A percentile compares a stretch with the other conserved stretches of the same genome.
These are phyloP conservation scores for Kryptopterus vitreolus DNA, from an alignment of 2,797 vertebrate species.

Conservation along the genomic window DNA sequence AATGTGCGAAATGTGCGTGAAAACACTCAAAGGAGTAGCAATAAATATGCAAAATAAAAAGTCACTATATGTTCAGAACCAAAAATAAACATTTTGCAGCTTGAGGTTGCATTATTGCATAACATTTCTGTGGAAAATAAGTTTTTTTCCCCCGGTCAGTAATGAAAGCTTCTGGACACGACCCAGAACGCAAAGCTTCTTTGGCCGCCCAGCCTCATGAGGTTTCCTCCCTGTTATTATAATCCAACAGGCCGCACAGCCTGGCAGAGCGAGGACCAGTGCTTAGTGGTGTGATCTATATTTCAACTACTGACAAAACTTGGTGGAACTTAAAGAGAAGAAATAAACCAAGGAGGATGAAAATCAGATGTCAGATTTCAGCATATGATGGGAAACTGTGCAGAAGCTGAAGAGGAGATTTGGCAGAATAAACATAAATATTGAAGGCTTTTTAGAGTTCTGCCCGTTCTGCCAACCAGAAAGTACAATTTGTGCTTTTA, in stretches of 20 bases:
- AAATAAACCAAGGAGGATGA: slow-evolving; percentile 29
- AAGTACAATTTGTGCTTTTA: slow-evolving; percentile 12
- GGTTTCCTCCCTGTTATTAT: slow-evolving; percentile 42
- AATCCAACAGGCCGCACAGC: slow-evolving; percentile 21
- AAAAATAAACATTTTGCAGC: background rate
- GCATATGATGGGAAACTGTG: background rate
- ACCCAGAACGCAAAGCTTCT: slow-evolving; percentile 18
- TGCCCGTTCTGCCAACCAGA: background rate
- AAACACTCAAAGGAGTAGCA: background rate
- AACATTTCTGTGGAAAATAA: background rate
- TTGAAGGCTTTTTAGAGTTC: background rate
- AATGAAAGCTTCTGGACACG: slow-evolving; percentile 29
- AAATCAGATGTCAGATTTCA: slow-evolving; percentile 40
- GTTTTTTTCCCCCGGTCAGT: background rate
- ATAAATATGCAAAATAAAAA: too few species aligned
- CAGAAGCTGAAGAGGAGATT: background rate
- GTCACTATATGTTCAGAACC: background rate
- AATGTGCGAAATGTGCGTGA: background rate
- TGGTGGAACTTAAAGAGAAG: slow-evolving; percentile 22
- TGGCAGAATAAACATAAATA: background rate
- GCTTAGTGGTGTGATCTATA: slow-evolving; percentile 24
- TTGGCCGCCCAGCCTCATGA: slow-evolving; percentile 15
- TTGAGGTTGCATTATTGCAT: background rate
- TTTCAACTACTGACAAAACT: slow-evolving; percentile 39
- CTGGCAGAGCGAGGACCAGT: slow-evolving; percentile 17